These are phyloP conservation scores for Chaetops frenatus DNA, from an alignment of 2,113 vertebrate genomes.

Conservation along the genomic window DNA sequence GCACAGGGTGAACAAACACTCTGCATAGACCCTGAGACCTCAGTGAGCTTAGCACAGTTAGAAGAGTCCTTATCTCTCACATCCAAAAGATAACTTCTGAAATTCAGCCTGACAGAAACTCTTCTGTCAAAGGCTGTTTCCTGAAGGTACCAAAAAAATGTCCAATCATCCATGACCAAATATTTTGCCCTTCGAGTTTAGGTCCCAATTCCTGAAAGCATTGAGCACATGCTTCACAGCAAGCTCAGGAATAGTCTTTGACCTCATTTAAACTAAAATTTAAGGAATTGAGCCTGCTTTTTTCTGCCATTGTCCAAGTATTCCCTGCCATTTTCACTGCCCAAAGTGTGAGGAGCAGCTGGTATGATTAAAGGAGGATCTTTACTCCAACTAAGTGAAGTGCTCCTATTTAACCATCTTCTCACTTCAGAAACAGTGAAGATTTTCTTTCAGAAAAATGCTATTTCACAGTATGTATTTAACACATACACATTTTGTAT, in stretches of 20 bases:
- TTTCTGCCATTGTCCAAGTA: not conserved
- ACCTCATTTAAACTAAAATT: not conserved
- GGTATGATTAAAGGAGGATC: not conserved
- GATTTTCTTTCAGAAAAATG: not conserved
- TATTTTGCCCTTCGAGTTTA: not conserved
- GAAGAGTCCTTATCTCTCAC: not conserved
- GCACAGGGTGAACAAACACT: not conserved
- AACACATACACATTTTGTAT: not conserved
- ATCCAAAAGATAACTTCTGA: not conserved
- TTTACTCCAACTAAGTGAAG: not conserved
- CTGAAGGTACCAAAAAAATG: not conserved
- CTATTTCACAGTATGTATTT: not conserved
- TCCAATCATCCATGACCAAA: not conserved
- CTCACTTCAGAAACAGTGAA: not conserved
- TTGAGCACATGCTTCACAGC: not conserved
- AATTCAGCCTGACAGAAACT: not conserved
- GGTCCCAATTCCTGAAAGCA: not conserved
- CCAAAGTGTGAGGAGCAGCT: not conserved
- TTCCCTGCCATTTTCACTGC: not conserved
- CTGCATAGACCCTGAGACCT: not conserved
- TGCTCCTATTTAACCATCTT: not conserved
- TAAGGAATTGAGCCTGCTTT: not conserved
- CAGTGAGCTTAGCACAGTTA: not conserved
- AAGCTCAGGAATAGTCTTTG: not conserved
- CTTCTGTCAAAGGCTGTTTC: not conserved